phyloP scores from a whole-genome alignment of 2,113 vertebrate species.

The Zosterops lateralis region DNA sequence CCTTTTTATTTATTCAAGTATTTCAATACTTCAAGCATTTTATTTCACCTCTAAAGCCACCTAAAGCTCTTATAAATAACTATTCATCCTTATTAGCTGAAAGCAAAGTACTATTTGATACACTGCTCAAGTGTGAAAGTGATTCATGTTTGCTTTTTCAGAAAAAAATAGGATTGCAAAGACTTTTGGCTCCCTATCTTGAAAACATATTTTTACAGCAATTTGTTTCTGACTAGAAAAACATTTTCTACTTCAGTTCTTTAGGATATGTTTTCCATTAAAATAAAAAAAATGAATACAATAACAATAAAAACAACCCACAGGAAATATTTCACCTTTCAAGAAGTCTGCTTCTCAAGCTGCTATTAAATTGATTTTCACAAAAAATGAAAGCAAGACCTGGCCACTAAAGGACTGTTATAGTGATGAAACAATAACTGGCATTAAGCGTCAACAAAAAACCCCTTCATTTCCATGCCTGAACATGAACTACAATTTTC shows the following conservation, averaged over 20 bases:
- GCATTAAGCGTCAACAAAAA: neutral
- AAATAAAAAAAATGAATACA: neutral
- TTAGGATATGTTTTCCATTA: neutral
- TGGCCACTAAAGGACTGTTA: neutral
- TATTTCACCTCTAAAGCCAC: neutral
- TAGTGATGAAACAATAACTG: neutral
- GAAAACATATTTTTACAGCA: neutral
- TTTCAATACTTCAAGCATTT: neutral
- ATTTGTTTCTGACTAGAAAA: conserved; percentile 5
- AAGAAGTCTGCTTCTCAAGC: neutral
- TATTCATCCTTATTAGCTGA: neutral
- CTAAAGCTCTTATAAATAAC: neutral
- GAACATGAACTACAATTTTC: neutral
- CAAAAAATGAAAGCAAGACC: neutral
- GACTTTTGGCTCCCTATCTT: neutral
- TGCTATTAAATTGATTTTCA: neutral
- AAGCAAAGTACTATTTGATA: neutral
- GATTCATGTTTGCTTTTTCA: neutral
- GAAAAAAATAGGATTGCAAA: neutral
- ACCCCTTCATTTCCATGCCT: neutral
- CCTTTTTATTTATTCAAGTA: neutral
- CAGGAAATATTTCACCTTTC: neutral
- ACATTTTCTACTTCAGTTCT: neutral
- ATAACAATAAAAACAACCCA: neutral
- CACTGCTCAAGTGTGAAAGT: neutral